Evolutionary conservation across 2,113 vertebrate species (phyloP).

Genomic region (Lethenteron camtschaticum): DNA sequence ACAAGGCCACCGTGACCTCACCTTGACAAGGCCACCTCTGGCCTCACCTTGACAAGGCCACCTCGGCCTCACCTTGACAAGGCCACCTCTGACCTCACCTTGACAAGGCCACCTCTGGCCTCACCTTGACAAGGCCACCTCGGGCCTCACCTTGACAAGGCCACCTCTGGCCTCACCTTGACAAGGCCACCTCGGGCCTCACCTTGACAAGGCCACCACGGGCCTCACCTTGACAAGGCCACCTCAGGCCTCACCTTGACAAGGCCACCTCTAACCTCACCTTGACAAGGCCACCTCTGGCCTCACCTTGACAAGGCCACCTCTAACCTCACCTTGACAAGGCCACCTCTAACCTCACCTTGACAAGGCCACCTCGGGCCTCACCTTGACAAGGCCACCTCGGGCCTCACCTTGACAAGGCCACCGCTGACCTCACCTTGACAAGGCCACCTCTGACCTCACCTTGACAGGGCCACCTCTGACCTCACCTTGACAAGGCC

Average conservation of each 20-base stretch:
- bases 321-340: slow-evolving; percentile 49
- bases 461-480: too few species aligned
- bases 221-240: too few species aligned
- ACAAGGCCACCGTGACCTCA: slow-evolving; percentile 15
- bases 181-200: slow-evolving; percentile 12
- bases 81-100: slow-evolving; percentile 25
- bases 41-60: slow-evolving; percentile 34
- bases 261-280: too few species aligned
- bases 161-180: too few species aligned
- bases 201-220: slow-evolving; percentile 29
- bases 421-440: too few species aligned
- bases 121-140: too few species aligned
- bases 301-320: slow-evolving; percentile 36
- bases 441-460: too few species aligned
- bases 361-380: slow-evolving; percentile 7
- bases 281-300: too few species aligned
- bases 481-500: too few species aligned
- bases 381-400: slow-evolving; percentile 28
- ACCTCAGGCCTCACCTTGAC: slow-evolving; percentile 34
- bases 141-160: slow-evolving; percentile 35
- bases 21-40: too few species aligned
- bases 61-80: too few species aligned
- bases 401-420: too few species aligned
- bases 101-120: slow-evolving; percentile 15
- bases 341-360: slow-evolving; percentile 1